A percentile compares a stretch with the other conserved stretches of the same genome.
Evolutionary conservation across 2,888 invertebrate species (phyloP).

Genomic region (Zonitis immaculata): DNA sequence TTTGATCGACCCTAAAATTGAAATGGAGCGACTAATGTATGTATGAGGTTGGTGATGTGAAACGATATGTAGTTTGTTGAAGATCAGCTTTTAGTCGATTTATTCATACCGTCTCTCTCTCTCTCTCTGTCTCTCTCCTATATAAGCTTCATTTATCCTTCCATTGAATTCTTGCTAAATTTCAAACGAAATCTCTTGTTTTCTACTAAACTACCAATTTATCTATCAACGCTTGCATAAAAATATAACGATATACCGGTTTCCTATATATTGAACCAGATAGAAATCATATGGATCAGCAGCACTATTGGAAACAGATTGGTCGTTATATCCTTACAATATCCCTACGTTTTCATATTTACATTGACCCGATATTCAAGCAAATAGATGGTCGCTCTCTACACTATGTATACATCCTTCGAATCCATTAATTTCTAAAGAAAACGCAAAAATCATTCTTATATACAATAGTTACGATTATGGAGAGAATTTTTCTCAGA

Average conservation of each 20-base stretch:
- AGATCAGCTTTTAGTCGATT: slow-evolving; percentile 10
- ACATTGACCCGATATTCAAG: no score
- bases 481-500: neutral
- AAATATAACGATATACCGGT: neutral
- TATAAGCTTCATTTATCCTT: slow-evolving; percentile 12
- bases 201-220: neutral
- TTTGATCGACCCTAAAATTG: slow-evolving; percentile 12
- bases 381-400: no score
- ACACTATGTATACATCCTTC: neutral
- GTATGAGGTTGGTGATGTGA: slow-evolving; percentile 21
- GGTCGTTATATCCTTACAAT: no score
- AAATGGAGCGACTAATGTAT: slow-evolving; percentile 23
- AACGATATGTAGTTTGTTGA: slow-evolving; percentile 17
- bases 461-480: neutral
- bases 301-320: neutral
- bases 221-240: slow-evolving; percentile 4
- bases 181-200: neutral
- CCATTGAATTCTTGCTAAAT: neutral
- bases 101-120: slow-evolving; percentile 9
- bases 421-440: neutral
- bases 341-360: no score
- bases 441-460: neutral
- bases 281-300: slow-evolving; percentile 11
- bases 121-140: no score
- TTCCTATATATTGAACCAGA: slow-evolving; percentile 2